Conservation (phyloP, 2,113 vertebrate species). For the Telmatochromis brichardi region DNA sequence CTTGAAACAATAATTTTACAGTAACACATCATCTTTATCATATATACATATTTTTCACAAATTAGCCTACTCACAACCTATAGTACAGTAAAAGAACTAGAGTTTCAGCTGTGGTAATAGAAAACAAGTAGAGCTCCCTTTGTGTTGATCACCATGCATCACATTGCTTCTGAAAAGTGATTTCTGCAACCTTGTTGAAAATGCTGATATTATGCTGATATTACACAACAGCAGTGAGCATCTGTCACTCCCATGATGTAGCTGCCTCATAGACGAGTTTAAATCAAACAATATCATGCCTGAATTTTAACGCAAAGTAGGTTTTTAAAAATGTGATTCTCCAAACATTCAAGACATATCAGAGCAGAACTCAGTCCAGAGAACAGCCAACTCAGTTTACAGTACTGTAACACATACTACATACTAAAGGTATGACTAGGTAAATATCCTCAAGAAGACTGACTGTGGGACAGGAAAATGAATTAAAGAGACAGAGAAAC, state of each 20-base stretch:
- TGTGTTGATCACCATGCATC: background rate
- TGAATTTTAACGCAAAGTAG: background rate
- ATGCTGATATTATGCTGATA: background rate
- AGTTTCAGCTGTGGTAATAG: background rate
- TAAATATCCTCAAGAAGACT: background rate
- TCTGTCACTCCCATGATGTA: background rate
- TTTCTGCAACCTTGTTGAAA: background rate
- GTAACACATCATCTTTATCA: background rate
- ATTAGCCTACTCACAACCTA: background rate
- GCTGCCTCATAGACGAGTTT: background rate
- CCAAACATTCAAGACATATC: background rate
- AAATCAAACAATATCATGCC: background rate
- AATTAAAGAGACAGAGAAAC: background rate
- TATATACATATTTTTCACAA: slow-evolving; percentile 26
- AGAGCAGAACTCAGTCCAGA: background rate
- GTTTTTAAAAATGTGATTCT: background rate
- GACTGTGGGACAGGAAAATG: background rate
- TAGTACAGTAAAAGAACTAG: background rate
- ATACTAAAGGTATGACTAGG: background rate
- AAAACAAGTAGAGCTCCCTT: background rate
- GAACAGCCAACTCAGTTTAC: background rate
- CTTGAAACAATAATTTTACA: background rate
- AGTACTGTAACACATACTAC: background rate
- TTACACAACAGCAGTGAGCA: background rate
- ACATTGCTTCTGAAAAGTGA: background rate